Evolutionary conservation across 2,797 vertebrate species (phyloP).

Genomic region (Garrulus glandarius): DNA sequence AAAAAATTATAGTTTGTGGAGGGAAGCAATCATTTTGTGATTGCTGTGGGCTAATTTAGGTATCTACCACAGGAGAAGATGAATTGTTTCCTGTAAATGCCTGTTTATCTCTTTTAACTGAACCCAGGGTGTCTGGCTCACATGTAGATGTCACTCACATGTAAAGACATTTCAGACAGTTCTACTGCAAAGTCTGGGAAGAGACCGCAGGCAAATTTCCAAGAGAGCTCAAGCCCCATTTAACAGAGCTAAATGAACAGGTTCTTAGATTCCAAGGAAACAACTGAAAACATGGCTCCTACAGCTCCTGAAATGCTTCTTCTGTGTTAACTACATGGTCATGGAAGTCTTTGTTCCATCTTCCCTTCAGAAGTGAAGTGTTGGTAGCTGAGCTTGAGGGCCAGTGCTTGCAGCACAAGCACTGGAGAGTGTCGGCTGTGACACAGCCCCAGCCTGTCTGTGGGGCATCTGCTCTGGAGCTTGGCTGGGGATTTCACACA

Average conservation of each 20-base stretch:
- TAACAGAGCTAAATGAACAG: background rate
- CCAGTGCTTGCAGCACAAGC: background rate
- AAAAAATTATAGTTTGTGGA: slow-evolving; percentile 23
- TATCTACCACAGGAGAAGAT: slow-evolving; percentile 37
- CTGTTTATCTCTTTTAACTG: slow-evolving; percentile 39
- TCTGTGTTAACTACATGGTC: background rate
- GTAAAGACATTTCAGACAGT: background rate
- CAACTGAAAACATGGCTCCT: background rate
- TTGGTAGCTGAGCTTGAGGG: background rate
- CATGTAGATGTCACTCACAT: slow-evolving; percentile 33
- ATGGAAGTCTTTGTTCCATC: background rate
- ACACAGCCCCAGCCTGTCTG: background rate
- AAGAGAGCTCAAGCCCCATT: background rate
- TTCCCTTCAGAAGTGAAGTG: background rate
- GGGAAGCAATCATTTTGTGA: slow-evolving; percentile 9
- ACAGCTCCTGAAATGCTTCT: background rate
- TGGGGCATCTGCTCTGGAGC: background rate
- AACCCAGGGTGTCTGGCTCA: slow-evolving; percentile 34
- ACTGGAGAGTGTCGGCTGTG: fast-evolving
- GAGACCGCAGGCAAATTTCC: background rate
- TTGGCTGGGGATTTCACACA: background rate
- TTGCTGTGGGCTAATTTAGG: slow-evolving; percentile 34
- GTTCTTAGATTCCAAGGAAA: background rate
- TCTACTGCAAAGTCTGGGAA: background rate
- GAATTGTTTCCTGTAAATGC: slow-evolving; percentile 56